phyloP scores from a whole-genome alignment of 2,797 vertebrate genomes.

The Avahi laniger region DNA sequence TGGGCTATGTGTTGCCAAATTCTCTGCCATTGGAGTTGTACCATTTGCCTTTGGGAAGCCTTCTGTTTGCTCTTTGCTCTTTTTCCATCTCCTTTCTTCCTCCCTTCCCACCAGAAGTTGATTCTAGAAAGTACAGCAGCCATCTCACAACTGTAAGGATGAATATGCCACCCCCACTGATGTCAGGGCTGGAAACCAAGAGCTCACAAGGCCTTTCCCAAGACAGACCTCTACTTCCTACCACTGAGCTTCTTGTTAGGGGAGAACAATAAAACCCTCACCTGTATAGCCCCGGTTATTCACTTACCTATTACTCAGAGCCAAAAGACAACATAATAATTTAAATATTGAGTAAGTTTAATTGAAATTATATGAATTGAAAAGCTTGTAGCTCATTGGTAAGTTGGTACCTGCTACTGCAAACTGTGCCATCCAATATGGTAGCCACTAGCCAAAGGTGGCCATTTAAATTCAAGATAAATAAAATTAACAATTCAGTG shows the following conservation, averaged over 20 bases:
- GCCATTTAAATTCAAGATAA: not conserved
- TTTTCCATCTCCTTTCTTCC: not conserved
- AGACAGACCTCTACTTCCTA: not conserved
- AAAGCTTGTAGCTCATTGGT: not conserved
- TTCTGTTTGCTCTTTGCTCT: not conserved
- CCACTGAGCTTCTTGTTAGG: not conserved
- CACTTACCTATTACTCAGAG: not conserved
- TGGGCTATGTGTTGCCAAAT: not conserved
- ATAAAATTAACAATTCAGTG: not conserved
- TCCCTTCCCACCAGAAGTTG: not conserved
- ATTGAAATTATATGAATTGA: not conserved
- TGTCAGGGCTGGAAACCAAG: not conserved
- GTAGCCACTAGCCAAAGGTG: not conserved
- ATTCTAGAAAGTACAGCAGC: not conserved
- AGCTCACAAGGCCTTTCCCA: not conserved
- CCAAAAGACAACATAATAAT: not conserved
- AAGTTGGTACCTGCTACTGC: not conserved
- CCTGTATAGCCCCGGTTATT: not conserved
- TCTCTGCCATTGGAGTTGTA: not conserved
- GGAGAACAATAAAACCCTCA: not conserved
- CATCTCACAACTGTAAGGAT: not conserved
- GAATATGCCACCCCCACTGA: not conserved
- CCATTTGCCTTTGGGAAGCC: not conserved
- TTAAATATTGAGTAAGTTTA: not conserved
- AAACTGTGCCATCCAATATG: not conserved